phyloP scores from a whole-genome alignment of 1,140 invertebrate genomes.

The Drosophila elegans region DNA sequence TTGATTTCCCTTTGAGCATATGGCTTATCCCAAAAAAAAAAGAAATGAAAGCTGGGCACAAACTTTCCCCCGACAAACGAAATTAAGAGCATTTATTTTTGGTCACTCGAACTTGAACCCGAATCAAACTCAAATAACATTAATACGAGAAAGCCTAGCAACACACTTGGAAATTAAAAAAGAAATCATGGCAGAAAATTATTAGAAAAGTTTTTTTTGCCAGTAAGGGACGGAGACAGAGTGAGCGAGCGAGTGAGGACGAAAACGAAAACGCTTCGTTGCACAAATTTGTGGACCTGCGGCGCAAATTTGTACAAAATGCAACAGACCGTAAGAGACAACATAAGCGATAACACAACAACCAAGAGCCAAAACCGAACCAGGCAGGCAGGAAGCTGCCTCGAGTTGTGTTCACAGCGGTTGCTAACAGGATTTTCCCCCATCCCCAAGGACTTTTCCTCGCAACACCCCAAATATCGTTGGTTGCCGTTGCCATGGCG shows the following conservation, averaged over 20 bases:
- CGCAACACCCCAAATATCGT: constrained; percentile 5
- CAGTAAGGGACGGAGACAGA: background rate
- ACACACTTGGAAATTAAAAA: constrained; percentile 42
- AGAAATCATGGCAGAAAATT: constrained; percentile 43
- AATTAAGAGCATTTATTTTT: constrained; percentile 76
- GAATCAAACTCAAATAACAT: constrained; percentile 51
- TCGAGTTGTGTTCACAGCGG: constrained; percentile 64
- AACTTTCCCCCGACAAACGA: constrained; percentile 51
- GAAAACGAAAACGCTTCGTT: constrained; percentile 41
- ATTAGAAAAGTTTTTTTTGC: constrained; percentile 52
- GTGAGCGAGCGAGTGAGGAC: background rate
- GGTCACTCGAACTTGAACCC: constrained; percentile 47
- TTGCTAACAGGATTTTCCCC: constrained; percentile 69
- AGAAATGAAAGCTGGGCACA: constrained; percentile 7
- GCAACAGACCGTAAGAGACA: constrained; percentile 84
- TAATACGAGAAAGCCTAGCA: constrained; percentile 55
- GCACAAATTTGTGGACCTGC: constrained; percentile 63
- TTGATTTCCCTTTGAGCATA: constrained; percentile 64
- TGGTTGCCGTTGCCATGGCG: constrained; percentile 36
- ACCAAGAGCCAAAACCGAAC: constrained; percentile 44
- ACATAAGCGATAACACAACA: constrained; percentile 82
- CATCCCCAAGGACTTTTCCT: constrained; percentile 7
- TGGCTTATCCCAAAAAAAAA: constrained; percentile 55
- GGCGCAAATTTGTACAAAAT: constrained; percentile 70
- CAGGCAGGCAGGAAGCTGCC: constrained; percentile 46